These are phyloP conservation scores for Ceriagrion tenellum DNA, from an alignment of 2,888 invertebrate genomes.

Conservation along the genomic window DNA sequence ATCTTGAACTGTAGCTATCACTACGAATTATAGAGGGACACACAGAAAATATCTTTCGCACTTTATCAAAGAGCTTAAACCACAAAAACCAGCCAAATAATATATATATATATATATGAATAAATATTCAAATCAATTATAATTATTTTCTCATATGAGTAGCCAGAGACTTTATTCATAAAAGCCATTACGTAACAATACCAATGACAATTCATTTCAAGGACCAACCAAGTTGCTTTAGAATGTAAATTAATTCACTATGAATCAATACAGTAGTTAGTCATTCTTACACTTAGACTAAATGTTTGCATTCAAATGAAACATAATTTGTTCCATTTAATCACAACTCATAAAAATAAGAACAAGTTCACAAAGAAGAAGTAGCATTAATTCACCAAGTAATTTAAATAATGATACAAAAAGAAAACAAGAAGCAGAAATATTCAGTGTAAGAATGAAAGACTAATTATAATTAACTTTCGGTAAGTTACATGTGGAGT, in stretches of 20 bases:
- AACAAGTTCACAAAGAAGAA: not conserved
- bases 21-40: too few relatives aligned
- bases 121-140: not conserved
- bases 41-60: not conserved
- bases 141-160: not conserved
- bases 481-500: not conserved
- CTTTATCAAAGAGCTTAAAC: not conserved
- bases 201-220: constrained; percentile 30
- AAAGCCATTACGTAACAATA: constrained; percentile 34
- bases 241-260: constrained; percentile 20
- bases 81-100: not conserved
- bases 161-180: constrained; percentile 24
- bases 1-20: too few relatives aligned
- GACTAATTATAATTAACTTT: not conserved
- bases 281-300: constrained; percentile 32
- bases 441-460: not conserved
- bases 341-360: not conserved
- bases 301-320: constrained; percentile 1
- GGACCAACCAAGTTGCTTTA: not conserved
- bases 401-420: not conserved
- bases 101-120: not conserved
- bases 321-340: not conserved
- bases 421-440: not conserved
- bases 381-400: not conserved
- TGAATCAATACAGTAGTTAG: constrained; percentile 22